Evolutionary conservation across 2,888 invertebrate species (phyloP).

Genomic region (Neria commutata): DNA sequence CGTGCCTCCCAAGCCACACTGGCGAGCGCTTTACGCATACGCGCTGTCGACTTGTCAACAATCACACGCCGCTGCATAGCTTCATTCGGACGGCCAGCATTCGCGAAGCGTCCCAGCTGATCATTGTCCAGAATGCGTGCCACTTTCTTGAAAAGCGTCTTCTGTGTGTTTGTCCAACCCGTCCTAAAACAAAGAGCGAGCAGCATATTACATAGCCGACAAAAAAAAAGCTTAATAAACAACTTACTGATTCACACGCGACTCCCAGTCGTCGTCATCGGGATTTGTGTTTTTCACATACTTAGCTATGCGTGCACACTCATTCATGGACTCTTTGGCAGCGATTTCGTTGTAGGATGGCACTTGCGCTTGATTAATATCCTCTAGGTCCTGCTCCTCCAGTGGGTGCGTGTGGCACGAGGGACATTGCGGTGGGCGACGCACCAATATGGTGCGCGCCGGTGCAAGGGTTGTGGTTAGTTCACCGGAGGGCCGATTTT

Average conservation of each 20-base stretch:
- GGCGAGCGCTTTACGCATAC: slow-evolving; percentile 72
- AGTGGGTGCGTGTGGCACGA: slow-evolving; percentile 59
- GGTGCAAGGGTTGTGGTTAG: slow-evolving; percentile 53
- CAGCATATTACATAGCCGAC: neutral
- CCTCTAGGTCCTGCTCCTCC: slow-evolving; percentile 63
- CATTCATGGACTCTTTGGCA: slow-evolving; percentile 72
- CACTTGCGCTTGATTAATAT: slow-evolving; percentile 56
- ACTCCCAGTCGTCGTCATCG: slow-evolving; percentile 72
- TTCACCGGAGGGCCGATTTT: slow-evolving; percentile 54
- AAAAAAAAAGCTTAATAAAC: neutral
- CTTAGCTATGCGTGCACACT: slow-evolving; percentile 71
- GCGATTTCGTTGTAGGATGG: slow-evolving; percentile 68
- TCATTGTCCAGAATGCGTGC: slow-evolving; percentile 72
- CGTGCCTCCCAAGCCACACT: slow-evolving; percentile 76
- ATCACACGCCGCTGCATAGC: slow-evolving; percentile 71
- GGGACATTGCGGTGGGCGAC: slow-evolving; percentile 58
- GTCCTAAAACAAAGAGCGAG: slow-evolving; percentile 52
- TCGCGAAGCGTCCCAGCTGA: slow-evolving; percentile 69
- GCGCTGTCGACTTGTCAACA: slow-evolving; percentile 73
- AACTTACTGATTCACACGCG: slow-evolving; percentile 68
- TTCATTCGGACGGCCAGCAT: slow-evolving; percentile 68
- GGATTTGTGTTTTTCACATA: slow-evolving; percentile 66
- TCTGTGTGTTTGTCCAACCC: slow-evolving; percentile 71
- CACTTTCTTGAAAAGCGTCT: slow-evolving; percentile 70
- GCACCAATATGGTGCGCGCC: slow-evolving; percentile 55